phyloP scores from a whole-genome alignment of 2,113 vertebrate species.

The Amia ocellicauda region DNA sequence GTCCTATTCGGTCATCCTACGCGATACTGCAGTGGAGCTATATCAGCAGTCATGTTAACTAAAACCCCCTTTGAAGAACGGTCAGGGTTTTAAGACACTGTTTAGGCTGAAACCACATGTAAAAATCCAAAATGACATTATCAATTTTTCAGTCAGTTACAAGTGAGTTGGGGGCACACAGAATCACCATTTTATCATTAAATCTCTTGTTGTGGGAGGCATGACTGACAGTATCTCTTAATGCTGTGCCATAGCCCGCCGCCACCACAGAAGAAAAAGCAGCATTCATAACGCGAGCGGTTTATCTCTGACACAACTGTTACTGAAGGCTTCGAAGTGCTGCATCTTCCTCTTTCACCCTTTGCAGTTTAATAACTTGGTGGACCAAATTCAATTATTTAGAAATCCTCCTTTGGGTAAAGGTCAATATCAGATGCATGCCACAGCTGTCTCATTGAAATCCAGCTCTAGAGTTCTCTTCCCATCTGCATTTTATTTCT shows the following conservation, averaged over 20 bases:
- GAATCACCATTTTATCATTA: conserved; percentile 7
- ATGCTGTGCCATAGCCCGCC: not conserved
- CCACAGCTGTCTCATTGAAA: too few relatives aligned
- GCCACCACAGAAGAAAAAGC: not conserved
- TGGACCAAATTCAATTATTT: conserved; percentile 11
- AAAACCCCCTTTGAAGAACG: not conserved
- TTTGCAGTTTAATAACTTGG: conserved; percentile 16
- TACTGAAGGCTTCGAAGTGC: not conserved
- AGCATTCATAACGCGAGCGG: not conserved
- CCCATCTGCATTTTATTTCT: not conserved
- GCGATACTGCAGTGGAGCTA: not conserved
- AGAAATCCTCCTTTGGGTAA: conserved; percentile 10
- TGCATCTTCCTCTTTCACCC: not conserved
- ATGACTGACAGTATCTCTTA: conserved; percentile 14
- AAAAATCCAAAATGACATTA: conserved; percentile 6
- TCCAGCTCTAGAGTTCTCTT: too few relatives aligned
- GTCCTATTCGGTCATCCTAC: not conserved
- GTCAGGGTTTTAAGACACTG: conserved; percentile 4
- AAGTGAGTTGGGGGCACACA: not conserved
- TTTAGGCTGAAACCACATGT: not conserved
- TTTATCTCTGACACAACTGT: conserved; percentile 14
- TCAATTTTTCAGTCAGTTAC: not conserved
- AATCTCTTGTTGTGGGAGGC: conserved; percentile 17
- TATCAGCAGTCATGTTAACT: not conserved
- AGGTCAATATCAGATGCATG: not conserved